These are phyloP conservation scores for Malacosoma neustria DNA, from an alignment of 2,888 invertebrate genomes.

Conservation along the genomic window DNA sequence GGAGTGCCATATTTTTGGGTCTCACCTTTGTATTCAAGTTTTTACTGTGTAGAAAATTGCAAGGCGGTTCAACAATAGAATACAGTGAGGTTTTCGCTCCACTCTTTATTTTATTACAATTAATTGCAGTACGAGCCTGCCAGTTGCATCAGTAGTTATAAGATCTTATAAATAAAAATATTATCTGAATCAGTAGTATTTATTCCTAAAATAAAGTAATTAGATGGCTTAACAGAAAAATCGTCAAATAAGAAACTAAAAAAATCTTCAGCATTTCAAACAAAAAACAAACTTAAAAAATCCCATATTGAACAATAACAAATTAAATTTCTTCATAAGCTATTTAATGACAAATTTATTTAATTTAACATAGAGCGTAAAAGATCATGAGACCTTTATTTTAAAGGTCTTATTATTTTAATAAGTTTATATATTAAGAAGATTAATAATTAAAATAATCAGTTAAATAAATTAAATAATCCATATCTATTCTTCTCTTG, in stretches of 20 bases:
- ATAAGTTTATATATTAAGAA: too few relatives aligned
- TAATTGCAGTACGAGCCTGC: constrained; percentile 94
- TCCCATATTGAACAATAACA: constrained; percentile 6
- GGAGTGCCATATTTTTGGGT: constrained; percentile 88
- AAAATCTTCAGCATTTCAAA: too few relatives aligned
- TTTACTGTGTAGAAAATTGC: constrained; percentile 89
- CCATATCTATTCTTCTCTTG: constrained; percentile 46
- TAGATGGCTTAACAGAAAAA: too few relatives aligned
- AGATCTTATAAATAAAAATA: constrained; percentile 3
- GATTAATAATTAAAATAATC: constrained; percentile 10
- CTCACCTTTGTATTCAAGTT: constrained; percentile 93
- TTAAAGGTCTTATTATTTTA: too few relatives aligned
- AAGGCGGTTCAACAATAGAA: constrained; percentile 86
- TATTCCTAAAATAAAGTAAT: too few relatives aligned
- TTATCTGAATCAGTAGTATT: too few relatives aligned
- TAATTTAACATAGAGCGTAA: neutral
- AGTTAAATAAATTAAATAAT: constrained; percentile 54
- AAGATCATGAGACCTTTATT: too few relatives aligned
- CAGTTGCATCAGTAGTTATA: constrained; percentile 79
- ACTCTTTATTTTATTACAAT: constrained; percentile 90
- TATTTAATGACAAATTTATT: neutral
- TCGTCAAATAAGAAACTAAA: too few relatives aligned
- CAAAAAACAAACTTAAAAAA: too few relatives aligned
- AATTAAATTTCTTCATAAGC: constrained; percentile 1
- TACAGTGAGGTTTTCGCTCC: constrained; percentile 96